Conservation (phyloP, 2,797 vertebrate species). For the Dipus sagitta region DNA sequence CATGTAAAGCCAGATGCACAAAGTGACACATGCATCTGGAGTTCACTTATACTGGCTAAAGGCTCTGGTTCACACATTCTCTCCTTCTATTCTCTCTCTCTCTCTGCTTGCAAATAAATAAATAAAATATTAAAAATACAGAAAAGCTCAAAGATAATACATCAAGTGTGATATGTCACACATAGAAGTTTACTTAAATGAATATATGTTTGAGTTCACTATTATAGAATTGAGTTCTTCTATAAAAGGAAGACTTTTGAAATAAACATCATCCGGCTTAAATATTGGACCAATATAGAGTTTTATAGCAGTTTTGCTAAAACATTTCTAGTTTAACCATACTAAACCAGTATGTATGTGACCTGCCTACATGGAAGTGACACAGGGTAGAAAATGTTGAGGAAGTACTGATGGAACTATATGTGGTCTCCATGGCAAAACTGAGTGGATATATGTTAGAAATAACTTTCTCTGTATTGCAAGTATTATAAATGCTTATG, state of each 20-base stretch:
- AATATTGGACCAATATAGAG: background rate
- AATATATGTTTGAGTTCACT: background rate
- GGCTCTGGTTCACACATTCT: too few species aligned
- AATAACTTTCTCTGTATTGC: conserved; percentile 25
- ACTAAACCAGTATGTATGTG: background rate
- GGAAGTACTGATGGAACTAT: background rate
- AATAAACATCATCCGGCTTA: conserved; percentile 18
- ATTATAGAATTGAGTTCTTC: background rate
- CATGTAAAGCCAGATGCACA: too few species aligned
- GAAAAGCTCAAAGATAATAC: background rate
- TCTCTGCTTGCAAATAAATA: too few species aligned
- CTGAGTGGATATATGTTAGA: conserved; percentile 21
- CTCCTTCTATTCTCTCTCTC: too few species aligned
- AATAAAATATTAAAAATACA: background rate
- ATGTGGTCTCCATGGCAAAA: conserved; percentile 39
- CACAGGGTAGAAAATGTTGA: background rate
- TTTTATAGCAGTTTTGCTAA: conserved; percentile 34
- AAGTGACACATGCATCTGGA: too few species aligned
- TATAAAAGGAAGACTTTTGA: conserved; percentile 13
- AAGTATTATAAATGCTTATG: conserved; percentile 59
- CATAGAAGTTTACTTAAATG: background rate
- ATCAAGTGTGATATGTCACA: background rate
- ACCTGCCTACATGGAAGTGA: conserved; percentile 21
- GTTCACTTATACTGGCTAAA: too few species aligned
- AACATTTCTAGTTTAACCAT: background rate